These are phyloP conservation scores for Chalcosyrphus nemorum DNA, from an alignment of 2,888 invertebrate genomes.

Conservation along the genomic window DNA sequence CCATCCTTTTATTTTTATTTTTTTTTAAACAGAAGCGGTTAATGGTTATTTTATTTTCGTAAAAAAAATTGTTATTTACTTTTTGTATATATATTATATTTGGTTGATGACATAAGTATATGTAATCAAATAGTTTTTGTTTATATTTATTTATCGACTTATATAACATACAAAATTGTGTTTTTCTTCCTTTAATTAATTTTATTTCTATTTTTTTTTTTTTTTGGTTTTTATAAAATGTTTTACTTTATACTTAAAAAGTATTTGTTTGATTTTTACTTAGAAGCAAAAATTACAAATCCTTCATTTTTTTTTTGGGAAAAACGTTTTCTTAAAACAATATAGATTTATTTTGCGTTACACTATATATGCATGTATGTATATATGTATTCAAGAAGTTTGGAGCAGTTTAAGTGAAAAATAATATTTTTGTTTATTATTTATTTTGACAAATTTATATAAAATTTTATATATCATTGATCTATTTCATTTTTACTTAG, in stretches of 20 bases:
- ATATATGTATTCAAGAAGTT: conserved; percentile 48
- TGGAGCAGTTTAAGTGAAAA: conserved; percentile 48
- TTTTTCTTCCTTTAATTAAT: conserved; percentile 13
- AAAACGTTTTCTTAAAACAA: conserved; percentile 41
- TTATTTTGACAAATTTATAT: conserved; percentile 54
- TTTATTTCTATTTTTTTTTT: not conserved
- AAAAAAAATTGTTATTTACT: conserved; percentile 55
- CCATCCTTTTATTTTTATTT: no score
- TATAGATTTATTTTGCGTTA: conserved; percentile 45
- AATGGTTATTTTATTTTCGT: conserved; percentile 64
- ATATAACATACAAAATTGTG: conserved; percentile 50
- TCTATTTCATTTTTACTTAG: conserved; percentile 40
- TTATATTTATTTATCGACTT: conserved; percentile 3
- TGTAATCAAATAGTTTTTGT: conserved; percentile 21
- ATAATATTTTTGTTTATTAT: conserved; percentile 7
- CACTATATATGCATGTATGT: conserved; percentile 18
- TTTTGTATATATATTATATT: conserved; percentile 19
- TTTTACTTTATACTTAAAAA: conserved; percentile 8
- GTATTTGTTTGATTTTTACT: conserved; percentile 26
- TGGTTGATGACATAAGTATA: conserved; percentile 36
- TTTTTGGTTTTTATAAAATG: conserved; percentile 48
- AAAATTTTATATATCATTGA: conserved; percentile 41
- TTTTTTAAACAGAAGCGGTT: conserved; percentile 56
- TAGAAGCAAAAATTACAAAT: conserved; percentile 44
- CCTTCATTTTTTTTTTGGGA: conserved; percentile 20